Conservation (phyloP, 23 tunicate species). For the Corella eumyota region DNA sequence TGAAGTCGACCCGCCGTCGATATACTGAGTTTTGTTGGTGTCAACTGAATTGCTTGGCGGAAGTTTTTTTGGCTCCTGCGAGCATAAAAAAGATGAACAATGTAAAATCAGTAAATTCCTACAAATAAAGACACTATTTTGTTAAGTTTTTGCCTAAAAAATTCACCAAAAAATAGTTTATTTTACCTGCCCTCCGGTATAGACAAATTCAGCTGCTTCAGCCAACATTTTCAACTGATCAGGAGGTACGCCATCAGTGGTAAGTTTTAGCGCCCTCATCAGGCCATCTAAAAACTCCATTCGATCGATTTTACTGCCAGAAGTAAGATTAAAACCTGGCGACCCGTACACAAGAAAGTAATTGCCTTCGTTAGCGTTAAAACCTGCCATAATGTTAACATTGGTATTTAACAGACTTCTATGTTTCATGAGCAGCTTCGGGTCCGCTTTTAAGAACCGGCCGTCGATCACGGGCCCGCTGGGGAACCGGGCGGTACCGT, state of each 20-base stretch:
- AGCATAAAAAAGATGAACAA: too few relatives aligned
- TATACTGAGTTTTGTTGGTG: too few relatives aligned
- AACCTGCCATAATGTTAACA: slow-evolving; percentile 54
- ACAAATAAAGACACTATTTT: too few relatives aligned
- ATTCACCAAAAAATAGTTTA: too few relatives aligned
- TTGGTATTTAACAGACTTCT: slow-evolving; percentile 7
- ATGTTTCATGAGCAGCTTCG: slow-evolving; percentile 4
- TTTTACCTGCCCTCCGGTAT: slow-evolving; percentile 55
- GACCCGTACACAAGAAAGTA: slow-evolving; percentile 69
- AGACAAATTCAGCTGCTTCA: slow-evolving; percentile 21
- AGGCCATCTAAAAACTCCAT: slow-evolving; percentile 29
- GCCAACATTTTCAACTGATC: slow-evolving; percentile 6
- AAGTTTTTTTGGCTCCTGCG: too few relatives aligned
- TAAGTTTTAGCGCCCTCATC: slow-evolving; percentile 9
- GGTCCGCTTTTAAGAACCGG: slow-evolving; percentile 22
- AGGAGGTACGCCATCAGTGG: neutral
- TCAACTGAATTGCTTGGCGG: too few relatives aligned
- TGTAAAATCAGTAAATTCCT: too few relatives aligned
- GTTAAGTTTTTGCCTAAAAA: too few relatives aligned
- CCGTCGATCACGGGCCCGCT: slow-evolving; percentile 51
- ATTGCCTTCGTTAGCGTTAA: slow-evolving; percentile 75
- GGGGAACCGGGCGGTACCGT: slow-evolving; percentile 57
- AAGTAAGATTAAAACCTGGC: slow-evolving; percentile 13
- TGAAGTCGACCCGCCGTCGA: neutral
- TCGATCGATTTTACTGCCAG: slow-evolving; percentile 11